phyloP scores from a whole-genome alignment of 2,888 invertebrate species.

The Rutpela maculata region DNA sequence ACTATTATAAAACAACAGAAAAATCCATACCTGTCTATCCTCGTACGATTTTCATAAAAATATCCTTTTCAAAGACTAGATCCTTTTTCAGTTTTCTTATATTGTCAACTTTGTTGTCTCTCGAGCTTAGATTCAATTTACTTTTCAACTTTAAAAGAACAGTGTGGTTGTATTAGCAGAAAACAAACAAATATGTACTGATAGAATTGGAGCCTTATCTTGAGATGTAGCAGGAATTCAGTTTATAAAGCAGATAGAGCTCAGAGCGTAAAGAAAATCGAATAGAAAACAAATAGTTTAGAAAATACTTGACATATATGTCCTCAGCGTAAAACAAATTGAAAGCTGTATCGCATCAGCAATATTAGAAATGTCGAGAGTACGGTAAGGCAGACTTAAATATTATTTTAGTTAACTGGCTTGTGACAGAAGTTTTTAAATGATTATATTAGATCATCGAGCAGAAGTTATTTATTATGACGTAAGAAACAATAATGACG shows the following conservation, averaged over 20 bases:
- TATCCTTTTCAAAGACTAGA: neutral
- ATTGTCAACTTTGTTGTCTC: slow-evolving; percentile 15
- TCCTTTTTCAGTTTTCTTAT: neutral
- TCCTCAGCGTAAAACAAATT: neutral
- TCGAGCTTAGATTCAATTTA: slow-evolving; percentile 32
- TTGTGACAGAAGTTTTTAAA: no score
- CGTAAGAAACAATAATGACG: no score
- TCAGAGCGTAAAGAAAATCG: slow-evolving; percentile 15
- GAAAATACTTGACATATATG: neutral
- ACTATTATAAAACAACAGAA: no score
- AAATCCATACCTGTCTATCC: neutral
- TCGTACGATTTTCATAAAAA: neutral
- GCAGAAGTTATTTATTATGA: no score
- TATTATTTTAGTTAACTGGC: no score
- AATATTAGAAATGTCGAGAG: neutral
- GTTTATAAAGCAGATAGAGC: slow-evolving; percentile 9
- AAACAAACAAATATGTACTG: slow-evolving; percentile 25
- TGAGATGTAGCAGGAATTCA: slow-evolving; percentile 23
- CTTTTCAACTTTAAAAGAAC: slow-evolving; percentile 21
- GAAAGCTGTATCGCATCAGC: neutral
- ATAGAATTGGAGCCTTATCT: slow-evolving; percentile 16
- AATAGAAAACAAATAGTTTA: slow-evolving; percentile 8
- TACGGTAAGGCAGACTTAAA: neutral
- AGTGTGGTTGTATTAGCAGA: slow-evolving; percentile 22
- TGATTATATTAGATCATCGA: no score